Evolutionary conservation across 64 coral and sea anemone genomes (phyloP), one percentile per base, ranked within the genome.

Genomic region (Montipora foliosa): DNA sequence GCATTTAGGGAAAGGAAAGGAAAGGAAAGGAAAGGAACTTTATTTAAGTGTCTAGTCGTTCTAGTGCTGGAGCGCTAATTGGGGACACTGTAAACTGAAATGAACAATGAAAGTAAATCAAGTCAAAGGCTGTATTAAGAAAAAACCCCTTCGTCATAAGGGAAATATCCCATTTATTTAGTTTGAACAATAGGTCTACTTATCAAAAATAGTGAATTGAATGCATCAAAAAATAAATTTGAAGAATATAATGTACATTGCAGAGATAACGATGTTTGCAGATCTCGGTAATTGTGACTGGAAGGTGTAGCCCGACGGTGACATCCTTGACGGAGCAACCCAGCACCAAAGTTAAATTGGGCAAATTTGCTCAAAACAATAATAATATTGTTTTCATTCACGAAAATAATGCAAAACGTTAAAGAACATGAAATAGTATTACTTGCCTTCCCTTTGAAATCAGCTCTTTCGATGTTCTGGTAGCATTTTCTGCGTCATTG

Each of bases 391-490:
- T 64, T n/a, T 71, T 47, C 8, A 66, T 10, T 2, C 13, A 45
- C n/a, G 44, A n/a, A 25, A 73, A 52, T 19, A 72, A 19, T 21
- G 70, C 8, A 47, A 7, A 2, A 51, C 0, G 4, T 20, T 20
- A 14, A 2, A 58, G 46, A 78, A 14, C 12, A 49, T 49, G 47
- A 48, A 49, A 78, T 78, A 11, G 13, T 47, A 78, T 49, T 49
- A 70, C 7, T 76, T 83, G 84, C 90, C 90, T 83, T 64, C 62
- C 7, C 52, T 16, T 14, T 51, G 58, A 3, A 92, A 7, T 64
- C n/a, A n/a, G n/a, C 90, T 73, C 8, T 92, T 92, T 70, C 80
- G 74, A 22, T 84, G 90, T 12, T 79, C 90, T 47, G 90, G 67
- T 7, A 73, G 4, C 79, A 58, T 76, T 8, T 76, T 67, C 0